A percentile compares a stretch with the other conserved stretches of the same genome.
Conservation (phyloP, 2,797 vertebrate genomes). For the Sebastiscus tertius region DNA sequence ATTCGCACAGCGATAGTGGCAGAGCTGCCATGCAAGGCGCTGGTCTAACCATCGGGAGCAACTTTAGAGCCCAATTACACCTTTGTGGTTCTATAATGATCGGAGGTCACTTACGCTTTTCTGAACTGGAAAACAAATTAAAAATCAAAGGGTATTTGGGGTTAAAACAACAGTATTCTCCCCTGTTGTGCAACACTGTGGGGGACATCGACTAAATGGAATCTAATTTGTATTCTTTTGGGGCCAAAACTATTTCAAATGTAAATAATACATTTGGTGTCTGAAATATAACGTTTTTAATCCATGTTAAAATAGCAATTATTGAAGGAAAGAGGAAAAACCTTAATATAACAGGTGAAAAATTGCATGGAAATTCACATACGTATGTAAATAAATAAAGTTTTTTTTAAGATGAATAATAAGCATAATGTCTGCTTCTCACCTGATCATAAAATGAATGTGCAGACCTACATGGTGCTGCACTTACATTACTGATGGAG, state of each 20-base stretch:
- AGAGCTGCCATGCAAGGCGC: neutral
- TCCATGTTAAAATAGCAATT: neutral
- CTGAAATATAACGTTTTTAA: neutral
- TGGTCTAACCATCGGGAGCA: neutral
- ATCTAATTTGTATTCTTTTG: neutral
- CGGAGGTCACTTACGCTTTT: neutral
- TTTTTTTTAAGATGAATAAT: neutral
- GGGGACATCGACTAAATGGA: neutral
- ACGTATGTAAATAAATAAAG: neutral
- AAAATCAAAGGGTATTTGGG: neutral
- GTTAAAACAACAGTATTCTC: neutral
- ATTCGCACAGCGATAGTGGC: neutral
- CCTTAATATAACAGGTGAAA: neutral
- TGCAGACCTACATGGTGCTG: neutral
- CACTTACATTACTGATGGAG: no score
- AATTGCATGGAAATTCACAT: neutral
- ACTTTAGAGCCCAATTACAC: neutral
- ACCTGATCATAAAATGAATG: neutral
- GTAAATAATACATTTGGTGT: neutral
- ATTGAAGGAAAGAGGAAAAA: neutral
- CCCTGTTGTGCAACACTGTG: neutral
- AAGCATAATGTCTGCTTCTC: neutral
- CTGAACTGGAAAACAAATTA: neutral
- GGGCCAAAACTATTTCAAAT: neutral
- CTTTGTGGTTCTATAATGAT: neutral